Evolutionary conservation across 2,888 invertebrate species (phyloP), one percentile per base, ranked within the genome.

Genomic region (Oscheius myriophilus): DNA sequence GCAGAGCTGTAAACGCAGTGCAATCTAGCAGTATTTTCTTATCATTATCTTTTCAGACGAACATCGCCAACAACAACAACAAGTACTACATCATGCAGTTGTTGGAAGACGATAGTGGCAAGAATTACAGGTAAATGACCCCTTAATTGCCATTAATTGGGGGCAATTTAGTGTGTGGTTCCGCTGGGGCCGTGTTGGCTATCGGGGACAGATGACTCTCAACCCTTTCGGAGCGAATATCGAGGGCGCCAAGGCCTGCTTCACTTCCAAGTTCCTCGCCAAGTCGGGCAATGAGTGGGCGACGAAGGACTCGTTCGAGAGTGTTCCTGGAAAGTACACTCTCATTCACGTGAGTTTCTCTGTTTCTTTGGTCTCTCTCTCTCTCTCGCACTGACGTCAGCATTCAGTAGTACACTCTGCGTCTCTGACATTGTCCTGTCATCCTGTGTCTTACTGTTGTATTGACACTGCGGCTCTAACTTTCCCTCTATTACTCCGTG

Each of bases 181-280:
- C 71, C 86, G 90, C 14, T 90, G 90, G 90, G 90, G 90, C 1
- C 86, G 90, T n/a, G 90, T 90, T 41, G 71, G 69, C 9, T 72
- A 72, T n/a, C 46, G 81, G 43, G 90, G 90, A 0, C 90, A 89
- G 82, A 87, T 78, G 72, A 87, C 83, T 54, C 85, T 89, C 1
- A 76, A 84, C 2, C 82, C 84, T 0, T 88, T 86, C 76, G 88
- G 88, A 3, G 70, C 76, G 1, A 86, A 88, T 72, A 72, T 90
- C 11, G 86, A 87, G 33, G 78, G 82, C 45, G 90, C 90, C 1
- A 89, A 88, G 70, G 70, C 78, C 25, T 66, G 80, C 1, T 90
- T 90, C 82, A 80, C 81, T 26, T 86, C 87, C 74, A 90, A 90
- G 88, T 90, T 90, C 81, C 54, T 72, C 51, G 89, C 89, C 69